These are phyloP conservation scores for Hydrolagus affinis DNA, from an alignment of 2,113 vertebrate genomes.

Conservation along the genomic window DNA sequence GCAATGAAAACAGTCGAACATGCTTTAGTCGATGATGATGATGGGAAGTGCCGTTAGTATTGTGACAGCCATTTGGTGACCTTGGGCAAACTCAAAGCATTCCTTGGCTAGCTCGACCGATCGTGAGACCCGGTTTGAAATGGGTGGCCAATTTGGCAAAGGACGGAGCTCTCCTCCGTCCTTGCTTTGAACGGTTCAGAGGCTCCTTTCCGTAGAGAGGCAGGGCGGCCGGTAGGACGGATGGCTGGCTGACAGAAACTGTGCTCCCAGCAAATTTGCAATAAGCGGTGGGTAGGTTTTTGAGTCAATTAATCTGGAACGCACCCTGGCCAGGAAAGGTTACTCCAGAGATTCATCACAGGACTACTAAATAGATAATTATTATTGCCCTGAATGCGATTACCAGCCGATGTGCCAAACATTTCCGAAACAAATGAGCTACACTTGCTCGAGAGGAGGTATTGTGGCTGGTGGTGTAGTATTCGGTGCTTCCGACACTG, in stretches of 20 bases:
- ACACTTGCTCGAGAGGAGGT: neutral
- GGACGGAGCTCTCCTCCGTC: neutral
- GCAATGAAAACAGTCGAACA: slow-evolving; percentile 3
- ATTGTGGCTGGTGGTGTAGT: neutral
- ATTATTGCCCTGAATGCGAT: neutral
- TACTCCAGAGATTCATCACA: neutral
- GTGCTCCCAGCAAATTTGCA: too few species aligned
- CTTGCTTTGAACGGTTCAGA: neutral
- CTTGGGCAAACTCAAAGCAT: neutral
- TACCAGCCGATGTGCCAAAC: too few species aligned
- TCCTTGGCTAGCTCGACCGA: neutral
- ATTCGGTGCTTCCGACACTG: neutral
- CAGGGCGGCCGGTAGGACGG: neutral
- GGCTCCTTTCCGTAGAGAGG: neutral
- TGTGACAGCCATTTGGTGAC: neutral
- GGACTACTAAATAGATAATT: neutral
- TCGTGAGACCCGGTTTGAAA: neutral
- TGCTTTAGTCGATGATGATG: neutral
- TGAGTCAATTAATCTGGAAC: neutral
- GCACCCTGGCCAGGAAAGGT: neutral
- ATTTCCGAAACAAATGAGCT: too few species aligned
- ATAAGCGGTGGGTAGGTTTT: neutral
- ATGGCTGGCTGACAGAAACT: too few species aligned
- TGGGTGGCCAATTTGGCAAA: neutral
- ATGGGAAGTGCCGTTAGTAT: neutral